Evolutionary conservation across 2,888 invertebrate species (phyloP), one percentile per base, ranked within the genome.

Genomic region (Mesorhabditis belari): DNA sequence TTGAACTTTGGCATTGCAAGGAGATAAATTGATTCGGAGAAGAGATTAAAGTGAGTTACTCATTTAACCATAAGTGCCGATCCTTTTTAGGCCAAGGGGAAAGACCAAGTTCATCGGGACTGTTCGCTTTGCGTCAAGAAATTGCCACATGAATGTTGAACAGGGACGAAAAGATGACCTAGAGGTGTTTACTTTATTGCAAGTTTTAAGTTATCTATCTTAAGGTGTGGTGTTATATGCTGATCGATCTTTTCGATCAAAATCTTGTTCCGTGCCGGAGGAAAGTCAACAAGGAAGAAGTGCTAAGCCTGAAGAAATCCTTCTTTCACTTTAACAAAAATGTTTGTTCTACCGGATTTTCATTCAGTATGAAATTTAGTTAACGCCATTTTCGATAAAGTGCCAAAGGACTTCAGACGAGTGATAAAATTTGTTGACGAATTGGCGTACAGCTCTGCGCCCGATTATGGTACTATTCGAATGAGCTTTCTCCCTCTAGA

Each of bases 161-260:
- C 56, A 56, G n/a, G n/a, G 21, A 19, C 35, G 56, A 21, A 56
- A 44, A 23, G 56, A 56, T 28, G 56, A 56, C 56, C 29, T 56
- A 9, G 56, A 56, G 24, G 44, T 35, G n/a, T 17, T 35, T 1
- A n/a, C 12, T 17, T 17, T 17, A 1, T 35, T 9, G 44, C 12
- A 9, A 35, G 0, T 35, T 35, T 17, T 35, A 9, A 17, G 44
- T 35, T 35, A 35, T 9, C 44, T n/a, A n/a, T 1, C n/a, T 35
- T 17, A 35, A 35, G 44, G 17, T 49, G 9, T 28, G 25, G 35
- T 44, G 29, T 17, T 56, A 56, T 25, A 21, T 56, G 56, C 17
- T 44, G 19, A n/a, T 28, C 44, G 56, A 56, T 25, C 5, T 56
- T 23, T 56, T 29, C 44, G 28, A 56, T 27, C 26, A 56, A 21